These are phyloP conservation scores for Cantharis flavilabris DNA, from an alignment of 2,888 invertebrate species.

Conservation along the genomic window DNA sequence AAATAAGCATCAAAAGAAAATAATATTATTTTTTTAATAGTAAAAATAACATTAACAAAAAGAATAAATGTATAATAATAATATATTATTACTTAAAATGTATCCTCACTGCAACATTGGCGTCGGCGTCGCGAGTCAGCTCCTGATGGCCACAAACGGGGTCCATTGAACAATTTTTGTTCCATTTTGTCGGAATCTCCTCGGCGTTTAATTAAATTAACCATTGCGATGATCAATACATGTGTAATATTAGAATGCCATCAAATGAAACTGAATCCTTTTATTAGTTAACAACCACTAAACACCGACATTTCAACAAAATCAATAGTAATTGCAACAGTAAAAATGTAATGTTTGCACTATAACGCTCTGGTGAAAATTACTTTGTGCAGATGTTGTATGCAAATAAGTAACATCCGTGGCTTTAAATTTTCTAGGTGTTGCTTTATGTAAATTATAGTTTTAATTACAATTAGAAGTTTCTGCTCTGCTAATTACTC, in stretches of 20 bases:
- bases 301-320: neutral
- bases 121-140: too few species aligned
- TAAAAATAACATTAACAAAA: too few species aligned
- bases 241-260: neutral
- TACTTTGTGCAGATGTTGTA: conserved; percentile 15
- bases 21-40: too few species aligned
- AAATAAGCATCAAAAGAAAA: too few species aligned
- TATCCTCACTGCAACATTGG: too few species aligned
- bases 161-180: neutral
- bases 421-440: conserved; percentile 9
- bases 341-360: neutral
- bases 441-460: conserved; percentile 15
- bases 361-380: neutral
- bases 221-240: neutral
- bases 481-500: conserved; percentile 12
- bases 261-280: neutral
- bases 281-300: neutral
- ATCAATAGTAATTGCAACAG: neutral
- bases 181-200: neutral
- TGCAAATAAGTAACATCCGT: conserved; percentile 17
- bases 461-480: conserved; percentile 12
- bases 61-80: too few species aligned
- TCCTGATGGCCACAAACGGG: too few species aligned
- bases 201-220: neutral
- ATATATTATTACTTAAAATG: too few species aligned